A percentile compares a stretch with the other conserved stretches of the same genome.
Conservation (phyloP, 2,888 invertebrate species). For the Volucella zonaria region DNA sequence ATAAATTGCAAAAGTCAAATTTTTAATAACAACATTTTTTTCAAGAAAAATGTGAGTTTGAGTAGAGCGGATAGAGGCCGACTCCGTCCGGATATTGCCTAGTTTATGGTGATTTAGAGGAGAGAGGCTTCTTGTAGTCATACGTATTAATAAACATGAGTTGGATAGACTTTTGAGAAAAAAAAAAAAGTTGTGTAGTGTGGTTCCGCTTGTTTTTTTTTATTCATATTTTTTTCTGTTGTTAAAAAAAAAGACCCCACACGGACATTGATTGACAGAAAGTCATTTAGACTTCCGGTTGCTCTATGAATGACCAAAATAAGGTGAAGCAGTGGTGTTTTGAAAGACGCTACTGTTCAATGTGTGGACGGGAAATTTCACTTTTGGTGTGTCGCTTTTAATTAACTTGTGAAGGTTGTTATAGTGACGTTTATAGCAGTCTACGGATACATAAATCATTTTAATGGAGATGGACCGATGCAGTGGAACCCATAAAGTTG, state of each 20-base stretch:
- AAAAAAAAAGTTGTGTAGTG: constrained; percentile 15
- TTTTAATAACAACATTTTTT: constrained; percentile 44
- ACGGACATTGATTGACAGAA: not conserved
- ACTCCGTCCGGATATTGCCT: constrained; percentile 42
- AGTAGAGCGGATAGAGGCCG: constrained; percentile 24
- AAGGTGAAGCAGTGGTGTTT: not conserved
- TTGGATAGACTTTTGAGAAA: constrained; percentile 2
- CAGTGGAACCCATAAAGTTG: too few species aligned
- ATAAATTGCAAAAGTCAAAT: constrained; percentile 49
- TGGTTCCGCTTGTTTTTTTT: not conserved
- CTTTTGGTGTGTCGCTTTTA: not conserved
- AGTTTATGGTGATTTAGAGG: constrained; percentile 41
- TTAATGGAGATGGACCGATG: too few species aligned
- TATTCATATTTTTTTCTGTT: not conserved
- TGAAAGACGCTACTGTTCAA: not conserved
- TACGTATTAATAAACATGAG: constrained; percentile 33
- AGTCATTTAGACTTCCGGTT: constrained; percentile 12
- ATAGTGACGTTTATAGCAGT: too few species aligned
- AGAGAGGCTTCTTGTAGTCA: constrained; percentile 17
- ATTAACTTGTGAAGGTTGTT: too few species aligned
- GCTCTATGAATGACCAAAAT: not conserved
- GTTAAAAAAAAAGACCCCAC: not conserved
- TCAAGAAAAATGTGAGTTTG: not conserved
- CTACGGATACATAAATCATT: too few species aligned
- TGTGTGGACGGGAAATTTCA: not conserved